These are phyloP conservation scores for Pristionchus entomophagus DNA, from an alignment of 2,888 invertebrate genomes.

Conservation along the genomic window DNA sequence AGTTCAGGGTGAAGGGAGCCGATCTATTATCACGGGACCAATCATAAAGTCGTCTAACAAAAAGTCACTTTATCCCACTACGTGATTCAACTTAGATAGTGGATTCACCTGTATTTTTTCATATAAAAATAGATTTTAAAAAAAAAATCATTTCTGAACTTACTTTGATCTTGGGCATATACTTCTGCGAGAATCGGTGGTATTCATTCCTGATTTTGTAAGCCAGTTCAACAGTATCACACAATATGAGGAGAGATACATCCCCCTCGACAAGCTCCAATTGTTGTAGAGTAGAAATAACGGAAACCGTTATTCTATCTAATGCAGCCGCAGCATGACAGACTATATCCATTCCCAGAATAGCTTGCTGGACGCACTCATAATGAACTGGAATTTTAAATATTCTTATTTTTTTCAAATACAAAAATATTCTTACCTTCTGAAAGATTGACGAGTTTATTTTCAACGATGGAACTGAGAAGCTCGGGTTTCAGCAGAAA, in stretches of 20 bases:
- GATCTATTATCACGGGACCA: too few species aligned
- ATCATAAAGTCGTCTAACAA: too few species aligned
- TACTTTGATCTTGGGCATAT: not conserved
- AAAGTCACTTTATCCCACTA: too few species aligned
- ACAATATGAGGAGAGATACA: not conserved
- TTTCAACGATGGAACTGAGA: not conserved
- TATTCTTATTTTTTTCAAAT: not conserved
- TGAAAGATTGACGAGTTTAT: not conserved
- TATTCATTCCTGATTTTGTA: not conserved
- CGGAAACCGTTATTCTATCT: not conserved
- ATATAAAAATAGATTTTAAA: too few species aligned
- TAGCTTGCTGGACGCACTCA: not conserved
- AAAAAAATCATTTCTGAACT: too few species aligned
- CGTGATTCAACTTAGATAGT: too few species aligned
- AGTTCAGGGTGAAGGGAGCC: too few species aligned
- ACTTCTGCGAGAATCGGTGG: not conserved
- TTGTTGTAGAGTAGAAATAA: not conserved
- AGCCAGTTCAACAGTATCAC: not conserved
- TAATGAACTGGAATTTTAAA: not conserved
- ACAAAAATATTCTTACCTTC: not conserved
- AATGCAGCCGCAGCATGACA: not conserved
- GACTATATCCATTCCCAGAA: not conserved
- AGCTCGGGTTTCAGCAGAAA: not conserved
- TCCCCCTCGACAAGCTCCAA: not conserved
- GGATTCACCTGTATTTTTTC: too few species aligned